phyloP scores from a whole-genome alignment of 2,888 invertebrate genomes.

The Holacanthella duospinosa region DNA sequence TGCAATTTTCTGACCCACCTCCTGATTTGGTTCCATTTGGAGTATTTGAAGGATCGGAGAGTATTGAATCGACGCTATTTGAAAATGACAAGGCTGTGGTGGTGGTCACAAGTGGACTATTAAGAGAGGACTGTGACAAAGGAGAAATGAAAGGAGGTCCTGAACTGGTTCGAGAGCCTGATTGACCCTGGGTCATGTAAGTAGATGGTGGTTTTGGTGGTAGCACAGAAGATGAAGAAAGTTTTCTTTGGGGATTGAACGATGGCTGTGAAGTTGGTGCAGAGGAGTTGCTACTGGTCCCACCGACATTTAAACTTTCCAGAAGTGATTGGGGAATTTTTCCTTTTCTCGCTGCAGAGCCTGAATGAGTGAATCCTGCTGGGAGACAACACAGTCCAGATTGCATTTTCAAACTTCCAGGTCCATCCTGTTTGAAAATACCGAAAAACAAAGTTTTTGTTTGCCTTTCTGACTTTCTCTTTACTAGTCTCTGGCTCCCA shows the following conservation, averaged over 20 bases:
- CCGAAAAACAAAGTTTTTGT: slow-evolving; percentile 16
- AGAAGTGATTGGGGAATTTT: slow-evolving; percentile 64
- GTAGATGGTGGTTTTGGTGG: slow-evolving; percentile 12
- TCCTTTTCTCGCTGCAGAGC: slow-evolving; percentile 63
- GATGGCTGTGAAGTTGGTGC: neutral
- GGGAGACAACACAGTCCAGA: slow-evolving; percentile 77
- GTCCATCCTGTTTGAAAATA: slow-evolving; percentile 31
- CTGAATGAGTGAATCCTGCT: slow-evolving; percentile 67
- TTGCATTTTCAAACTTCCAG: slow-evolving; percentile 52
- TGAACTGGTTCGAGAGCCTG: slow-evolving; percentile 28
- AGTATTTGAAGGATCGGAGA: slow-evolving; percentile 20
- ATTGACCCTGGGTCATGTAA: neutral
- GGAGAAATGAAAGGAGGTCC: slow-evolving; percentile 36
- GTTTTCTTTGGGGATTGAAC: slow-evolving; percentile 10
- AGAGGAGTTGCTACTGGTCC: too few species aligned
- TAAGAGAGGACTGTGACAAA: slow-evolving; percentile 12
- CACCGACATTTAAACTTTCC: slow-evolving; percentile 44
- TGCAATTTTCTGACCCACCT: neutral
- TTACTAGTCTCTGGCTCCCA: too few species aligned
- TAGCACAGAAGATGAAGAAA: slow-evolving; percentile 11
- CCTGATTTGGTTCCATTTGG: slow-evolving; percentile 13
- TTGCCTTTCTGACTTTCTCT: too few species aligned
- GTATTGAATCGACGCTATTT: slow-evolving; percentile 34
- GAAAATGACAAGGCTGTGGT: slow-evolving; percentile 22
- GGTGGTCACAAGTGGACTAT: neutral